Conservation (phyloP, 2,888 invertebrate species). For the Lycaena phlaeas region DNA sequence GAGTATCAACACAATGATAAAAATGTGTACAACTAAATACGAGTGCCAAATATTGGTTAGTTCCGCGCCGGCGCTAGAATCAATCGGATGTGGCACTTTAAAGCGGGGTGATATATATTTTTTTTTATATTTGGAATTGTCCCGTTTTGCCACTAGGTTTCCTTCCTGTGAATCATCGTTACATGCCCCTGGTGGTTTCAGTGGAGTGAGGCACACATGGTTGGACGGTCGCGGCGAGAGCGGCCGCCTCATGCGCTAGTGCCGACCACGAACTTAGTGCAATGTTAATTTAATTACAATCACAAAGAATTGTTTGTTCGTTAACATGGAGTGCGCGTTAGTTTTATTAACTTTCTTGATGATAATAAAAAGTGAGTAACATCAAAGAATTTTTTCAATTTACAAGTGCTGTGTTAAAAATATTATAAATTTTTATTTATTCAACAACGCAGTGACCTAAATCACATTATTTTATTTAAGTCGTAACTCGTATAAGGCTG, state of each 20-base stretch:
- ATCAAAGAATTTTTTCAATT: background rate
- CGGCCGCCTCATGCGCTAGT: slow-evolving; percentile 29
- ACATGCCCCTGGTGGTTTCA: slow-evolving; percentile 42
- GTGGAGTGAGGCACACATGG: slow-evolving; percentile 37
- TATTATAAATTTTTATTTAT: background rate
- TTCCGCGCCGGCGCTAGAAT: slow-evolving; percentile 54
- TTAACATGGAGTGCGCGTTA: slow-evolving; percentile 41
- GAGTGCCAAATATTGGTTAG: too few species aligned
- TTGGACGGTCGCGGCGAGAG: slow-evolving; percentile 30
- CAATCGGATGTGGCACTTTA: slow-evolving; percentile 56
- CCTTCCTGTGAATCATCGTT: slow-evolving; percentile 63
- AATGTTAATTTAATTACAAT: slow-evolving; percentile 10
- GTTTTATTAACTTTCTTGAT: slow-evolving; percentile 41
- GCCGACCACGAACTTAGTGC: slow-evolving; percentile 9
- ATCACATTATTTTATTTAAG: slow-evolving; percentile 3
- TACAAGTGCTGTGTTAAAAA: background rate
- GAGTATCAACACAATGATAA: slow-evolving; percentile 11
- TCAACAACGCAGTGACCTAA: background rate
- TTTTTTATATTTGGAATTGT: slow-evolving; percentile 46
- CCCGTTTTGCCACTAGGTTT: slow-evolving; percentile 52
- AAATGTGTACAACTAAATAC: too few species aligned
- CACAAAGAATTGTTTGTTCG: background rate
- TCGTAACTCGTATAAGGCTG: background rate
- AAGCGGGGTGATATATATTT: slow-evolving; percentile 29
- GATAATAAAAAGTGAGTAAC: slow-evolving; percentile 53